These are phyloP conservation scores for Clitarchus hookeri DNA, from an alignment of 2,888 invertebrate genomes.

Conservation along the genomic window DNA sequence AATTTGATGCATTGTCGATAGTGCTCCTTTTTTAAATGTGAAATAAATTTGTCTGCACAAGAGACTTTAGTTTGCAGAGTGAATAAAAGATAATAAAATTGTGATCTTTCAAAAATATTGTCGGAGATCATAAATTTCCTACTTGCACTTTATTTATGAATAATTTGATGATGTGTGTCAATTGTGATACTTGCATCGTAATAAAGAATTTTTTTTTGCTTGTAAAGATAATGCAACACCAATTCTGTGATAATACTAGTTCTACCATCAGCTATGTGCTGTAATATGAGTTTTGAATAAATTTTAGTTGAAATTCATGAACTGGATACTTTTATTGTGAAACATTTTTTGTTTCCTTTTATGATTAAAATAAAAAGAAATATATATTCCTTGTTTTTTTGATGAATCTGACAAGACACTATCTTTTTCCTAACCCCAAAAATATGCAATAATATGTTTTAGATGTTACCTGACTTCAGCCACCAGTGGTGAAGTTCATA, in stretches of 20 bases:
- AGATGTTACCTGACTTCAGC: too few relatives aligned
- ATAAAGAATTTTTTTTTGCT: not conserved
- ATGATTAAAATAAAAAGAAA: too few relatives aligned
- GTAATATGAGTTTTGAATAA: not conserved
- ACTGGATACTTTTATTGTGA: not conserved
- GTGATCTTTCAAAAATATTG: not conserved
- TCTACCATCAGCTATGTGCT: conserved; percentile 1
- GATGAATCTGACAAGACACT: too few relatives aligned
- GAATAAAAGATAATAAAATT: not conserved
- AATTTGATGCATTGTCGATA: not conserved
- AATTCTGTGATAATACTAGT: conserved; percentile 1
- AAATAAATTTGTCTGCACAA: not conserved
- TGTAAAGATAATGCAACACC: not conserved
- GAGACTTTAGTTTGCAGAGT: not conserved
- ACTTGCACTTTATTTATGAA: not conserved
- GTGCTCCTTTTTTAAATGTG: not conserved
- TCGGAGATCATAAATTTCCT: not conserved
- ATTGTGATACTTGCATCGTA: not conserved
- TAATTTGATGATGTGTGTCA: not conserved
- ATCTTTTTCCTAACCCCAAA: too few relatives aligned
- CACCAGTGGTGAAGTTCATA: too few relatives aligned
- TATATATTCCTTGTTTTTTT: too few relatives aligned
- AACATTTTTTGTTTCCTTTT: not conserved
- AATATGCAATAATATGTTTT: too few relatives aligned
- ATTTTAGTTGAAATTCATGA: not conserved